phyloP scores from a whole-genome alignment of 2,888 invertebrate genomes.

The Dryocosmus kuriphilus region DNA sequence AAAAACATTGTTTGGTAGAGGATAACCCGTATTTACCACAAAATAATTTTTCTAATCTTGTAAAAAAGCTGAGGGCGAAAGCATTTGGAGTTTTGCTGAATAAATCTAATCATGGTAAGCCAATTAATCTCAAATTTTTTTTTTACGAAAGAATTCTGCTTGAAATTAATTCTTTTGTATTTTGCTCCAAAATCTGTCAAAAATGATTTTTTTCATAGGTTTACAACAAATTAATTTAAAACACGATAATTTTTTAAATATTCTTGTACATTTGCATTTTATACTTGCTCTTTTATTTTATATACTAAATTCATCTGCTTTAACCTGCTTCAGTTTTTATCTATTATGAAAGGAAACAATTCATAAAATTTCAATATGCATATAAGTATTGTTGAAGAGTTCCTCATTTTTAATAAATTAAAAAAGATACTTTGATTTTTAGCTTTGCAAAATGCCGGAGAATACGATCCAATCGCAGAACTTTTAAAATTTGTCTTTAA shows the following conservation, averaged over 20 bases:
- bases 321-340: too few species aligned
- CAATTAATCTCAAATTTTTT: conserved; percentile 30
- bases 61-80: conserved; percentile 66
- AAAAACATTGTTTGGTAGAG: conserved; percentile 52
- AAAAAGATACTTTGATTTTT: conserved; percentile 13
- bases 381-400: too few species aligned
- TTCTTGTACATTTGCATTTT: neutral
- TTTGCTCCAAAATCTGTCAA: neutral
- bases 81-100: conserved; percentile 73
- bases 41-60: conserved; percentile 53
- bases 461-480: conserved; percentile 68
- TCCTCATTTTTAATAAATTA: neutral
- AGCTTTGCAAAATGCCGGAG: conserved; percentile 46
- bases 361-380: too few species aligned
- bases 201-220: neutral
- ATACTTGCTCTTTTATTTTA: neutral
- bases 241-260: neutral
- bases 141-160: neutral
- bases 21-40: conserved; percentile 53
- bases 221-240: neutral
- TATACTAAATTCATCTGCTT: neutral
- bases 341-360: too few species aligned
- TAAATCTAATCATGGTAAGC: conserved; percentile 58
- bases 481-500: conserved; percentile 70
- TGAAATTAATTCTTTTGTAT: neutral